phyloP scores from a whole-genome alignment of 2,113 vertebrate species.

The Oophaga pumilio region DNA sequence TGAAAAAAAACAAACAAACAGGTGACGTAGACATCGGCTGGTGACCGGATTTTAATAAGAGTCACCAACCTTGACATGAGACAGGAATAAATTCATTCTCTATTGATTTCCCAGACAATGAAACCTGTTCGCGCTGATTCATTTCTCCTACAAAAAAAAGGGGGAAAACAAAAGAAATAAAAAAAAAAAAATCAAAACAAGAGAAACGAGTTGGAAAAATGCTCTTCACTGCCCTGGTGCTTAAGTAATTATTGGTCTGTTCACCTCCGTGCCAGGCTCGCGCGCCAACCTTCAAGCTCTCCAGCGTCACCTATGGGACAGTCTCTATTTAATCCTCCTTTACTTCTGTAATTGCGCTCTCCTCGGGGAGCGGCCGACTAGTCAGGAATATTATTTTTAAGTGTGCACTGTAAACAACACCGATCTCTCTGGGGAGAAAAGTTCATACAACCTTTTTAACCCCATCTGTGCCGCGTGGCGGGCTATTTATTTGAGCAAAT shows the following conservation, averaged over 20 bases:
- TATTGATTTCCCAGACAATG: conserved; percentile 61
- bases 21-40: conserved; percentile 45
- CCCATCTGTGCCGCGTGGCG: conserved; percentile 66
- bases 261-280: conserved; percentile 74
- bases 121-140: conserved; percentile 31
- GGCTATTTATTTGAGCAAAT: conserved; percentile 61
- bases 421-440: conserved; percentile 69
- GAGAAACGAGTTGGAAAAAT: conserved; percentile 67
- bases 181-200: conserved; percentile 70
- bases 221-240: conserved; percentile 65
- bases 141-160: conserved; percentile 60
- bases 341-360: conserved; percentile 90
- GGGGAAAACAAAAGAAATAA: conserved; percentile 64
- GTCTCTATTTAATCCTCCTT: conserved; percentile 95
- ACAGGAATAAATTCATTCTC: conserved; percentile 57
- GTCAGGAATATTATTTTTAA: conserved; percentile 90
- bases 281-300: conserved; percentile 74
- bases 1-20: not conserved
- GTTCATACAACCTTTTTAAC: conserved; percentile 68
- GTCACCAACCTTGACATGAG: conserved; percentile 42
- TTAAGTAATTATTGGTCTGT: conserved; percentile 70
- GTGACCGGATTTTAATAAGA: conserved; percentile 26
- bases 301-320: conserved; percentile 80
- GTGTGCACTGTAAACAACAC: conserved; percentile 91
- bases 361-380: conserved; percentile 78